Evolutionary conservation across 2,797 vertebrate species (phyloP).

Genomic region (Anguilla obscura): DNA sequence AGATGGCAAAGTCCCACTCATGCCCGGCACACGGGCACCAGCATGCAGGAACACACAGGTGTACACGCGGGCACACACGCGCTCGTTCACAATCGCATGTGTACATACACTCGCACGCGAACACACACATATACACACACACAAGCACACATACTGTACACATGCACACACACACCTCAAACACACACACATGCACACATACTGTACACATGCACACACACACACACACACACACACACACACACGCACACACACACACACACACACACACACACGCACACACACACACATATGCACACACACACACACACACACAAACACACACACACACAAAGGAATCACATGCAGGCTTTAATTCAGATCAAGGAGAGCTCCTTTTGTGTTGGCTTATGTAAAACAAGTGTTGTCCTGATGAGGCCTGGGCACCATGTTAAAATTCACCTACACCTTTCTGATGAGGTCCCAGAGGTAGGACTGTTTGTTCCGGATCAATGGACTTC

Average conservation of each 20-base stretch:
- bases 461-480: constrained; percentile 76
- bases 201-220: background rate
- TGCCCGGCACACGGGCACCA: constrained; percentile 21
- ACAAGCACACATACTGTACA: background rate
- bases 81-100: background rate
- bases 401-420: constrained; percentile 68
- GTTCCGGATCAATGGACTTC: constrained; percentile 77
- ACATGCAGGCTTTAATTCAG: constrained; percentile 5
- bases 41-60: background rate
- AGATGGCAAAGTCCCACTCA: constrained; percentile 22
- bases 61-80: background rate
- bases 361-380: background rate
- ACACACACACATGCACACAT: background rate
- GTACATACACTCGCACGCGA: background rate
- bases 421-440: constrained; percentile 76
- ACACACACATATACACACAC: background rate
- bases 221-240: background rate
- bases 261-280: constrained; percentile 45
- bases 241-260: constrained; percentile 69
- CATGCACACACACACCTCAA: background rate
- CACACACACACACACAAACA: constrained; percentile 14
- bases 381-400: constrained; percentile 20
- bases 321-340: constrained; percentile 11
- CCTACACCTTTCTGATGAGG: constrained; percentile 69
- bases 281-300: constrained; percentile 64